A percentile compares a stretch with the other conserved stretches of the same genome.
phyloP scores from a whole-genome alignment of 2,113 vertebrate genomes.

The Silurus asotus region DNA sequence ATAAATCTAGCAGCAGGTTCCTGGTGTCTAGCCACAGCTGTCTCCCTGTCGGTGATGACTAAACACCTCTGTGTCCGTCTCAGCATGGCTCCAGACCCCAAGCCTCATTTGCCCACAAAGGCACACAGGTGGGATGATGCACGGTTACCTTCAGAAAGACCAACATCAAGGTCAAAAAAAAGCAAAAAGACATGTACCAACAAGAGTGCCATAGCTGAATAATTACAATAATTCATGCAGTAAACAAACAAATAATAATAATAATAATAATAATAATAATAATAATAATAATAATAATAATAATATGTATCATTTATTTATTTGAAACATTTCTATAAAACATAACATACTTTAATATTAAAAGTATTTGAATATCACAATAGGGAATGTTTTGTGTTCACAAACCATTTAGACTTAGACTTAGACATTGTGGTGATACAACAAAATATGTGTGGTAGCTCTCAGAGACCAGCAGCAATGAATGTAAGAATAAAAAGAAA shows the following conservation, averaged over 20 bases:
- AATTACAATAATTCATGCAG: neutral
- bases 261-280: too few species aligned
- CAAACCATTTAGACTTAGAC: too few species aligned
- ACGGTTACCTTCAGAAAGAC: conserved; percentile 36
- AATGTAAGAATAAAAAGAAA: too few species aligned
- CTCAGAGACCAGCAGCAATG: too few species aligned
- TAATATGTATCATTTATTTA: too few species aligned
- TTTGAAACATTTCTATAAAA: too few species aligned
- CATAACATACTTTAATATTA: neutral
- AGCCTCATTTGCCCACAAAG: conserved; percentile 1
- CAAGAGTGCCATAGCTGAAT: neutral
- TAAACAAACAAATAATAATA: too few species aligned
- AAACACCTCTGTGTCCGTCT: conserved; percentile 51
- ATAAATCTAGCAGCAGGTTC: conserved; percentile 61
- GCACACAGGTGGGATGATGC: conserved; percentile 23
- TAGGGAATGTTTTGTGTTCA: neutral
- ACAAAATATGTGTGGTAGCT: too few species aligned
- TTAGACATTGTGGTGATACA: too few species aligned
- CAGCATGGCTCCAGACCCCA: conserved; percentile 40
- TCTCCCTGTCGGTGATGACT: conserved; percentile 54
- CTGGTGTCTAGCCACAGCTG: conserved; percentile 48
- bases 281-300: too few species aligned
- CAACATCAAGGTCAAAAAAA: conserved; percentile 18
- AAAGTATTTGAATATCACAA: neutral
- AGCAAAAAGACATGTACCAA: neutral